phyloP scores from a whole-genome alignment of 30 jellyfish, hydroid and myxozoan species.

The Chrysaora quinquecirrha region DNA sequence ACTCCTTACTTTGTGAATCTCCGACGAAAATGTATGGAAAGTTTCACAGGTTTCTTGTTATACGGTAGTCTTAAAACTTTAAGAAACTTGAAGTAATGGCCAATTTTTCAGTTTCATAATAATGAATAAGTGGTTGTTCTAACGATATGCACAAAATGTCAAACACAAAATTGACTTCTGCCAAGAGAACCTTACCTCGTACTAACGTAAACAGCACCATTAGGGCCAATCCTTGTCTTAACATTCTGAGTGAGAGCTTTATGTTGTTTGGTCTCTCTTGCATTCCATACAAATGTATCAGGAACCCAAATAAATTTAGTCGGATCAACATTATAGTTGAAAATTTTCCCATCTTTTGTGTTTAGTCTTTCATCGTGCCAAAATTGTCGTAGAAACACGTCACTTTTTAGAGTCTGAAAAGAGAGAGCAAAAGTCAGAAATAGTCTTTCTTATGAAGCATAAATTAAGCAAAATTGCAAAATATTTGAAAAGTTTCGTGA shows the following conservation, averaged over 20 bases:
- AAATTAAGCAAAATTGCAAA: too few relatives aligned
- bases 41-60: too few relatives aligned
- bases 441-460: too few relatives aligned
- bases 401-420: slow-evolving; percentile 53
- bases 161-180: too few relatives aligned
- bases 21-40: too few relatives aligned
- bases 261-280: slow-evolving; percentile 59
- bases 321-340: slow-evolving; percentile 41
- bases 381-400: slow-evolving; percentile 52
- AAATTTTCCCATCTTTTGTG: neutral
- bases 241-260: slow-evolving; percentile 33
- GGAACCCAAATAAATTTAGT: slow-evolving; percentile 62
- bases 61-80: too few relatives aligned
- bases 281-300: slow-evolving; percentile 51
- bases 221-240: slow-evolving; percentile 46
- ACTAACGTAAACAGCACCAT: slow-evolving; percentile 54
- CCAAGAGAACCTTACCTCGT: slow-evolving; percentile 53
- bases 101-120: too few relatives aligned
- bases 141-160: too few relatives aligned
- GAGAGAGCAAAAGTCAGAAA: neutral
- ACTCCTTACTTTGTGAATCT: too few relatives aligned
- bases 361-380: slow-evolving; percentile 58
- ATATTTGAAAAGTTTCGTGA: too few relatives aligned
- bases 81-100: too few relatives aligned
- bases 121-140: too few relatives aligned